These are phyloP conservation scores for Corvus hawaiiensis DNA, from an alignment of 2,113 vertebrate genomes.

Conservation along the genomic window DNA sequence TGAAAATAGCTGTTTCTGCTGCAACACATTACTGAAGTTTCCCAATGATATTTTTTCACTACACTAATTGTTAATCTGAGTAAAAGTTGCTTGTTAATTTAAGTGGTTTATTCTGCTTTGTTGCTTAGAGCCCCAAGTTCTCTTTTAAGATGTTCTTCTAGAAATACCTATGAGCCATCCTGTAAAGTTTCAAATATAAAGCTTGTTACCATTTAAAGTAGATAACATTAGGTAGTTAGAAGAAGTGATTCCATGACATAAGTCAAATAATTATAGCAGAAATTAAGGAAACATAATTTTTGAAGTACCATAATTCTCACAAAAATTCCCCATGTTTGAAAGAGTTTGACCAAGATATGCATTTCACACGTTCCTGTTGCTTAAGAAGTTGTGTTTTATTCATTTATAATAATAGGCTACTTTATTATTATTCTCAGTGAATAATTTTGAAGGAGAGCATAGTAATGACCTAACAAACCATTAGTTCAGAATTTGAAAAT, in stretches of 20 bases:
- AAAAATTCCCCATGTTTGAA: constrained; percentile 21
- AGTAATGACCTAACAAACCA: background rate
- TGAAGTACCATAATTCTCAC: constrained; percentile 7
- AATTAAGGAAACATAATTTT: constrained; percentile 38
- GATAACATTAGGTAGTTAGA: constrained; percentile 13
- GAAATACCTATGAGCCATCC: constrained; percentile 6
- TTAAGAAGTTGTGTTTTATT: constrained; percentile 21
- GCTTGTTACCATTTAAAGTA: constrained; percentile 18
- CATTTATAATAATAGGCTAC: constrained; percentile 28
- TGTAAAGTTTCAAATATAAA: constrained; percentile 27
- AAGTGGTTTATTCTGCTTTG: background rate
- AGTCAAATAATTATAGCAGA: constrained; percentile 28
- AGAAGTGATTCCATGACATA: background rate
- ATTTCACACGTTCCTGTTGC: background rate
- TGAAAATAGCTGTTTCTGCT: background rate
- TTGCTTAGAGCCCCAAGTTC: background rate
- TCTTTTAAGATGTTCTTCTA: background rate
- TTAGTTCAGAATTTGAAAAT: background rate
- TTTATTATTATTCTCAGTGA: constrained; percentile 39
- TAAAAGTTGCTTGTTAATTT: background rate
- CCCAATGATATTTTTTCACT: background rate
- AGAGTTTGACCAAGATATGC: background rate
- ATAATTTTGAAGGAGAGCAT: constrained; percentile 5
- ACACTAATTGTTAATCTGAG: constrained; percentile 1
- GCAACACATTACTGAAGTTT: background rate